phyloP scores from a whole-genome alignment of 2,113 vertebrate genomes.

The Hiodon tergisus region DNA sequence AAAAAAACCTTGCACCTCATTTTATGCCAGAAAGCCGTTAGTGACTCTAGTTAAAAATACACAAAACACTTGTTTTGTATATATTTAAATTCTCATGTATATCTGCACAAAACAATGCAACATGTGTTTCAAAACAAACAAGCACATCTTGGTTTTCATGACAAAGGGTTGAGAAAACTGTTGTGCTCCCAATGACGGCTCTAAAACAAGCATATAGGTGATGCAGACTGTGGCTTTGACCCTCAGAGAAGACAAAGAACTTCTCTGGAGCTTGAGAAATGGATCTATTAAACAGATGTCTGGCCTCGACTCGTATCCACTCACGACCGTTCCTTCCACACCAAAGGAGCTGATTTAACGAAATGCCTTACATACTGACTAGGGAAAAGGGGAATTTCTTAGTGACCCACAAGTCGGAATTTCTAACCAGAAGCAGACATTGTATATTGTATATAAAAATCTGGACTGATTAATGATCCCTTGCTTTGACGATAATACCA shows the following conservation, averaged over 20 bases:
- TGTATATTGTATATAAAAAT: not conserved
- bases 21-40: not conserved
- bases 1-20: not conserved
- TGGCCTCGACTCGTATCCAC: not conserved
- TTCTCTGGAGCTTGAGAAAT: conserved; percentile 23
- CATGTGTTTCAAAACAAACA: not conserved
- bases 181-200: not conserved
- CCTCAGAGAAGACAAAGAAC: conserved; percentile 12
- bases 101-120: no score
- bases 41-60: no score
- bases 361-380: not conserved
- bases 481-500: not conserved
- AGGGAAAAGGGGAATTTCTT: conserved; percentile 3
- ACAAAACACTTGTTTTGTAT: no score
- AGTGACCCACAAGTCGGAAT: not conserved
- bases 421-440: not conserved
- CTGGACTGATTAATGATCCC: not conserved
- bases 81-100: no score
- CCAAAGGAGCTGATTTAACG: conserved; percentile 1
- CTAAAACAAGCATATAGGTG: not conserved
- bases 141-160: not conserved
- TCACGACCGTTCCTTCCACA: not conserved
- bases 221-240: not conserved
- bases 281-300: conserved; percentile 24
- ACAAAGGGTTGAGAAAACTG: no score